Percentiles rank a stretch among this genome's conserved stretches.
phyloP scores from a whole-genome alignment of 2,113 vertebrate genomes.

The Coptodon bakossiorum region DNA sequence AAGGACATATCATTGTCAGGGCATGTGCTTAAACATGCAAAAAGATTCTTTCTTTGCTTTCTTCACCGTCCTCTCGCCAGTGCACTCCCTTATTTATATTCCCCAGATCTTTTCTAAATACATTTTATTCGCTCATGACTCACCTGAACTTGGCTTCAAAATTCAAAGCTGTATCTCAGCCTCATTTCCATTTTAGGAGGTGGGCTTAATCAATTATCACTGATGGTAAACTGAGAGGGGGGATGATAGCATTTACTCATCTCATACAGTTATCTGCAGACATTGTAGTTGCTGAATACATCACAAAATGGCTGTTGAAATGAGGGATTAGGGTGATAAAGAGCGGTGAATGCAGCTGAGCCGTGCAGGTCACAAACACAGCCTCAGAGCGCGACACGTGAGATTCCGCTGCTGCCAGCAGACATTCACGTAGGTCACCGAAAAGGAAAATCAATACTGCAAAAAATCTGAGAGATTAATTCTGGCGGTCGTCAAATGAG shows the following conservation, averaged over 20 bases:
- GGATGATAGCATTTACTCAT: slow-evolving; percentile 15
- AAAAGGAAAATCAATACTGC: slow-evolving; percentile 36
- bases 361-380: slow-evolving; percentile 7
- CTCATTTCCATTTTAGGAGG: neutral
- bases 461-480: slow-evolving; percentile 38
- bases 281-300: slow-evolving; percentile 25
- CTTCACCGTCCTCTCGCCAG: neutral
- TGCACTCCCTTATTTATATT: neutral
- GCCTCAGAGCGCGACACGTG: slow-evolving; percentile 7
- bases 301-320: slow-evolving; percentile 50
- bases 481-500: neutral
- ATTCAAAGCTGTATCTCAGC: neutral
- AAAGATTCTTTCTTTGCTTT: neutral
- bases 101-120: neutral
- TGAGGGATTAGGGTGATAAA: slow-evolving; percentile 48
- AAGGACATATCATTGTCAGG: neutral
- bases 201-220: slow-evolving; percentile 29
- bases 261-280: slow-evolving; percentile 30
- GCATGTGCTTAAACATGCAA: neutral
- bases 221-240: slow-evolving; percentile 10
- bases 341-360: slow-evolving; percentile 6
- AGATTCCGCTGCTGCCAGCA: neutral
- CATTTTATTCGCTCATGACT: neutral
- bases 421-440: slow-evolving; percentile 40
- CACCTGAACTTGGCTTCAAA: neutral